Conservation (phyloP, 2,113 vertebrate genomes). For the Telmatochromis brichardi region DNA sequence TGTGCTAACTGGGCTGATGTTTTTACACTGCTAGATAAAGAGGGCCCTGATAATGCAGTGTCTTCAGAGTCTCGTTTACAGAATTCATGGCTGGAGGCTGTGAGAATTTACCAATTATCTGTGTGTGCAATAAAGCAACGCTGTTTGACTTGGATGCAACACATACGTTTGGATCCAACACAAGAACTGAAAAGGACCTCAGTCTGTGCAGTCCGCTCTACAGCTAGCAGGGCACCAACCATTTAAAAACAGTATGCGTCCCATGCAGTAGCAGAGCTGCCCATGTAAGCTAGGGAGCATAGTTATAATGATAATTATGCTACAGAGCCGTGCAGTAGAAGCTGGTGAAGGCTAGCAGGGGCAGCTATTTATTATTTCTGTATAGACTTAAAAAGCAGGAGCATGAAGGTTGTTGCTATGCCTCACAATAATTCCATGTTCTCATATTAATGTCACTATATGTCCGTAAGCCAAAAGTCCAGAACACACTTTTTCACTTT, state of each 20-base stretch:
- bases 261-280: not conserved
- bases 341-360: not conserved
- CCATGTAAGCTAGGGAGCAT: not conserved
- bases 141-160: constrained; percentile 26
- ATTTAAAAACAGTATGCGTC: not conserved
- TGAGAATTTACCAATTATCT: constrained; percentile 35
- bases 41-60: not conserved
- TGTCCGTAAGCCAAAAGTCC: not conserved
- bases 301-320: not conserved
- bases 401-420: not conserved
- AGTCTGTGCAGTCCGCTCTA: not conserved
- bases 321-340: not conserved
- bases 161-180: not conserved
- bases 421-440: not conserved
- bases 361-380: not conserved
- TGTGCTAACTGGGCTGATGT: not conserved
- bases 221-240: not conserved
- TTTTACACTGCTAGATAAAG: not conserved
- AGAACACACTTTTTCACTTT: not conserved
- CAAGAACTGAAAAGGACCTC: not conserved
- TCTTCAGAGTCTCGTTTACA: constrained; percentile 29
- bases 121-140: constrained; percentile 2
- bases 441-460: not conserved
- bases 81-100: constrained; percentile 28
- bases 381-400: not conserved